These are phyloP conservation scores for Argyrosomus japonicus DNA, from an alignment of 2,113 vertebrate species.

Conservation along the genomic window DNA sequence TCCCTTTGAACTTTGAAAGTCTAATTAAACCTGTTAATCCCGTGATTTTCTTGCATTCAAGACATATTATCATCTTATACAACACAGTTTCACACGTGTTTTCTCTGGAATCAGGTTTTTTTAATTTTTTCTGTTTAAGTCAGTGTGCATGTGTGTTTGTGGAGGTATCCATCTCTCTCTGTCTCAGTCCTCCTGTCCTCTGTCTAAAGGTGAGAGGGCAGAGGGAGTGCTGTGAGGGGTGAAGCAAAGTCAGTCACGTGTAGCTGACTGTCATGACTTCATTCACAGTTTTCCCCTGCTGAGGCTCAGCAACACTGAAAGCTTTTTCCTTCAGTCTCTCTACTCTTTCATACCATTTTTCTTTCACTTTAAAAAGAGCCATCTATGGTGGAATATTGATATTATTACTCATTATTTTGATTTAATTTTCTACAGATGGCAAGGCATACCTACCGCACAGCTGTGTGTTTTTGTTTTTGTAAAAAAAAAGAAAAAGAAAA, in stretches of 20 bases:
- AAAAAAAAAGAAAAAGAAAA: background rate
- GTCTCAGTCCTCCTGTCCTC: constrained; percentile 1
- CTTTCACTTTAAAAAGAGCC: background rate
- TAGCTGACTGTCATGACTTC: background rate
- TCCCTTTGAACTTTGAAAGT: background rate
- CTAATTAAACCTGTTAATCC: background rate
- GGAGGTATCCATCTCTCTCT: background rate
- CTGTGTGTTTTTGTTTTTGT: background rate
- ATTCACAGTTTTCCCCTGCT: constrained; percentile 22
- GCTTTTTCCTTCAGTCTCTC: background rate
- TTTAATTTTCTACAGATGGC: background rate
- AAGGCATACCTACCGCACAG: background rate
- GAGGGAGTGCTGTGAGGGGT: background rate
- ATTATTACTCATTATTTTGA: background rate
- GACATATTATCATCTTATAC: background rate
- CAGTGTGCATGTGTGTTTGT: background rate
- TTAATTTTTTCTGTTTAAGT: background rate
- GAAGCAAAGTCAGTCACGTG: constrained; percentile 30
- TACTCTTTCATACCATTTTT: background rate
- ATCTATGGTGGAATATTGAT: background rate
- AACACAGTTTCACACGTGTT: background rate
- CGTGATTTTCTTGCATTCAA: background rate
- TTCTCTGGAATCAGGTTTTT: constrained; percentile 9
- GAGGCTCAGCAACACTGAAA: background rate
- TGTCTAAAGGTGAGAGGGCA: constrained; percentile 42